Base-by-base conservation (phyloP, 2,888 invertebrate genomes). In the Lepidochitona cinerea region DNA sequence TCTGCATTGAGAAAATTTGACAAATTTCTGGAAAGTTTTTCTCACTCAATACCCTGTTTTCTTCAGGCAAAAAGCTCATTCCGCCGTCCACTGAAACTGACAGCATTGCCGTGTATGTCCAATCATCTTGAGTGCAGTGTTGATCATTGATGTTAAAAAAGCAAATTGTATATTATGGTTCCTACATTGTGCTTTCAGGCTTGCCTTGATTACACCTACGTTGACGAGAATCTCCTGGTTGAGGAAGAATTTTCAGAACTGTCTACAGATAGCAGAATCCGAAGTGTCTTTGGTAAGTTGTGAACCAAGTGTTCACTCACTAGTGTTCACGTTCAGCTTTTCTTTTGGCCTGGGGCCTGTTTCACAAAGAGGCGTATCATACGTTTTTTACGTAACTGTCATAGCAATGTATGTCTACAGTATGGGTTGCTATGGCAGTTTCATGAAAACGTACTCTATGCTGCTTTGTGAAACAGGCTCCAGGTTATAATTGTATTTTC, bases 171-270 rank as follows among this genome's bases (percentile, higher is more conserved):
- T 41, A 9, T 9, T 12, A 41, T 41, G 41, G 41, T 41, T 18
- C n/a, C n/a, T n/a, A n/a, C n/a, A n/a, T n/a, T 71, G 12, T 66
- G 26, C 14, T 72, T 70, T 53, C 73, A 85, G 84, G 81, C 81
- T 32, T 68, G 84, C 33, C 74, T 86, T n/a, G 86, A 86, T 75
- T 80, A 78, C 54, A 86, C 86, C 1, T 86, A 80, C 71, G 81
- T 78, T 70, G 81, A 83, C 69, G 86, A 86, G 75, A 78, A 76
- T 68, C 70, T 76, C n/a, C 77, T 85, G 59, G 83, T 81, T 14
- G 80, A 84, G 70, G 79, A 79, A 67, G 82, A 81, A 35, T 86
- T 85, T 71, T 82, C 83, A 26, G 81, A 81, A 41, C 70, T 74
- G 49, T 76, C 71, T 65, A 70, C 79, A 18, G 81, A 79, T 49